These are phyloP conservation scores for Heliconius erato DNA, from an alignment of 2,888 invertebrate species.

Conservation along the genomic window DNA sequence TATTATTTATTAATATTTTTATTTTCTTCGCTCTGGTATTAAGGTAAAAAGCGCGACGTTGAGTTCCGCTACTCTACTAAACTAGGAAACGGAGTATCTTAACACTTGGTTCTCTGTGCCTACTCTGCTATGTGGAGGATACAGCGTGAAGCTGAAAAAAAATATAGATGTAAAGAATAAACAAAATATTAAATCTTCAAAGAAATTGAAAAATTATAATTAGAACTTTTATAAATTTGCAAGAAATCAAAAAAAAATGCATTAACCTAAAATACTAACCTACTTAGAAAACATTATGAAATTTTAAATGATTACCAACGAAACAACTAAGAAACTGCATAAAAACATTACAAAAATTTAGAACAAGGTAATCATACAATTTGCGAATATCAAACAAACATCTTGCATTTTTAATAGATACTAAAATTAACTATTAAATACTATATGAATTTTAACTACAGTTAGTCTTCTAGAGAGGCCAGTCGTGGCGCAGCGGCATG, in stretches of 20 bases:
- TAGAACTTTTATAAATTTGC: conserved; percentile 2
- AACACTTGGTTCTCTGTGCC: no score
- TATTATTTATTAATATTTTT: no score
- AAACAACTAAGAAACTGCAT: conserved; percentile 26
- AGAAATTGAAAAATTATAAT: conserved; percentile 7
- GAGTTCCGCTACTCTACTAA: no score
- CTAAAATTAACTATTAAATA: conserved; percentile 32
- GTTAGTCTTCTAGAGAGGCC: no score
- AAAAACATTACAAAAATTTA: conserved; percentile 22
- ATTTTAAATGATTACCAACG: neutral
- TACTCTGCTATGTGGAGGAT: no score
- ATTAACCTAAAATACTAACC: conserved; percentile 25
- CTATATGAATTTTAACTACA: conserved; percentile 30
- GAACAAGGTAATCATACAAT: conserved; percentile 32
- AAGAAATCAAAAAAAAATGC: conserved; percentile 19
- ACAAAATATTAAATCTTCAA: conserved; percentile 28
- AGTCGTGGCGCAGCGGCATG: no score
- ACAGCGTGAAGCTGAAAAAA: no score
- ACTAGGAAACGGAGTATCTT: no score
- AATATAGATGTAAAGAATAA: no score
- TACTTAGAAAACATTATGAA: neutral
- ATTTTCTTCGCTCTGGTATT: no score
- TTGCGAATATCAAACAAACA: conserved; percentile 29
- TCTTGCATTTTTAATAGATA: conserved; percentile 30
- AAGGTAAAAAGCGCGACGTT: no score